Evolutionary conservation across 2,888 invertebrate species (phyloP), one percentile per base, ranked within the genome.

Genomic region (Eupithecia vulgata): DNA sequence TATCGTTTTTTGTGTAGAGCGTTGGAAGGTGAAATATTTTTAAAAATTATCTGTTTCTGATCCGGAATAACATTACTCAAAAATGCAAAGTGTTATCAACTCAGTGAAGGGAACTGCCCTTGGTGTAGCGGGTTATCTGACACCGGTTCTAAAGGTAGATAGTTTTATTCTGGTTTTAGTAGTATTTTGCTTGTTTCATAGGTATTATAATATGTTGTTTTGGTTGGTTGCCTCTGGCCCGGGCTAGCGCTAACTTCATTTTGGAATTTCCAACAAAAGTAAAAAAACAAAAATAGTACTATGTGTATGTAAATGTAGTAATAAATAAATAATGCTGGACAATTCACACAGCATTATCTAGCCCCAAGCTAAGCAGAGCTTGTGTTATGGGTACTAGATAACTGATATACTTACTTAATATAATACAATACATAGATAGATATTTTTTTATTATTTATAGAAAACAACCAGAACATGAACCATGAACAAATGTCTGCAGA

Each of bases 51-150:
- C 13, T 57, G 7, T 1, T 13, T 21, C 0, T 52, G 25, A 25
- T 25, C 10, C 13, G 5, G 30, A 13, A 57, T 37, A 68, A 67
- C 40, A 52, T 61, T 13, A 37, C 42, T 67, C 72, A n/a, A 75
- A 42, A 85, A 99, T 99, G 99, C 99, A 99, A 94, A 98, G 97
- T 95, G 97, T 99, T 71, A 97, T 99, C 75, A 99, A 99, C 90
- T 96, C 97, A 42, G 97, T 99, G 8, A 99, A 99, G 93, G 98
- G 99, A 68, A 98, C 98, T 65, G 99, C 99, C 42, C 95, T 99
- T 37, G 98, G 98, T 79, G 98, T 99, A 45, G 99, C 99, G 34
- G 99, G 99, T 88, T 98, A 98, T 91, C 95, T 99, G 85, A 99
- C 99, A 79, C 99, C 99, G 70, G 97, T 99, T 70, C 94, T 99